Percentiles rank a stretch among this genome's conserved stretches.
Evolutionary conservation across 2,888 invertebrate genomes (phyloP).

Genomic region (Leucophenga maculata): DNA sequence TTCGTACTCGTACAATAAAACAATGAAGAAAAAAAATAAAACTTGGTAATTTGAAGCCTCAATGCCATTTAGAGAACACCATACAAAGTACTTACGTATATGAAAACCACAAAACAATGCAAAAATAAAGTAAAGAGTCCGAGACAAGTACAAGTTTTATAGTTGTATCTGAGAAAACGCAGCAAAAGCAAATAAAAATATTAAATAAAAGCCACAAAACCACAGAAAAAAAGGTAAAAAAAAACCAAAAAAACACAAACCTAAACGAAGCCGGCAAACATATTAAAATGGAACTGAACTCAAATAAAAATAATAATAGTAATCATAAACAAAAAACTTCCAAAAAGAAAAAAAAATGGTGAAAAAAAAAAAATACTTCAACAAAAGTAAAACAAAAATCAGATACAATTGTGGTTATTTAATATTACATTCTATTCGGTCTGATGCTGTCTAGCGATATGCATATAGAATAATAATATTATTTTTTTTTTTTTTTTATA

Average conservation of each 20-base stretch:
- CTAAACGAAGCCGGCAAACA: slow-evolving; percentile 15
- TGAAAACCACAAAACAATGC: background rate
- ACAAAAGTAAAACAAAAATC: background rate
- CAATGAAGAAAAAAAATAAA: background rate
- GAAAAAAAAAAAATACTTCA: too few species aligned
- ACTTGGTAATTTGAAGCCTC: slow-evolving; percentile 9
- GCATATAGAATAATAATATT: background rate
- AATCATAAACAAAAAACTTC: background rate
- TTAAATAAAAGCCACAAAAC: slow-evolving; percentile 6
- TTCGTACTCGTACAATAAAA: background rate
- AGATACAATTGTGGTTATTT: slow-evolving; percentile 17
- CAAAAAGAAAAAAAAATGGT: too few species aligned
- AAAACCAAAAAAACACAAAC: background rate
- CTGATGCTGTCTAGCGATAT: background rate
- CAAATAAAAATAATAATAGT: background rate
- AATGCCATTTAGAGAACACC: slow-evolving; percentile 11
- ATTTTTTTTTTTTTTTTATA: too few species aligned
- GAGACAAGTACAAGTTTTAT: slow-evolving; percentile 9
- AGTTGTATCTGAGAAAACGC: background rate
- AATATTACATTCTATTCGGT: background rate
- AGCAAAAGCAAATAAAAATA: background rate
- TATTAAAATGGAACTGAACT: background rate
- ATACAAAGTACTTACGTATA: background rate
- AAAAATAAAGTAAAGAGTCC: background rate
- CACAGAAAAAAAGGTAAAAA: background rate